Evolutionary conservation across 1,140 invertebrate genomes (phyloP).

Genomic region (Ceratosolen fusciceps): DNA sequence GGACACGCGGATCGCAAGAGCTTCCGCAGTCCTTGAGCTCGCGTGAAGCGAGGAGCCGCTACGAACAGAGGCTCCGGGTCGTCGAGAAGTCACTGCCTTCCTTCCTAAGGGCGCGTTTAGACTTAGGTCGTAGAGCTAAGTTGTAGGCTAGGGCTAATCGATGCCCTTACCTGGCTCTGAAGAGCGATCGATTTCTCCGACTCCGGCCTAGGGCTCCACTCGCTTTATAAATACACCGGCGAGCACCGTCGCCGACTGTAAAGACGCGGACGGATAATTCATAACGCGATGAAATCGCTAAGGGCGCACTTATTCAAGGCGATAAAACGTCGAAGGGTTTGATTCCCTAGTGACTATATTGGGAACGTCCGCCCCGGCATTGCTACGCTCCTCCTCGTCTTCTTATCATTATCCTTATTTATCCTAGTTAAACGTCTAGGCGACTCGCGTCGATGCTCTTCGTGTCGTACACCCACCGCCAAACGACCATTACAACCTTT

Average conservation of each 20-base stretch:
- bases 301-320: background rate
- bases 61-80: background rate
- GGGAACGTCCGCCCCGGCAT: too few species aligned
- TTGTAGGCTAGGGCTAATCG: constrained; percentile 38
- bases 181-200: constrained; percentile 32
- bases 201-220: constrained; percentile 11
- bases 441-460: too few species aligned
- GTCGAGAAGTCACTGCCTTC: background rate
- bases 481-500: too few species aligned
- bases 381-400: too few species aligned
- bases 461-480: too few species aligned
- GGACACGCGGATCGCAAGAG: too few species aligned
- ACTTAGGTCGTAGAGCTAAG: too few species aligned
- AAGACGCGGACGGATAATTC: constrained; percentile 35
- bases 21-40: too few species aligned
- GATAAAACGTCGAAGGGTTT: background rate
- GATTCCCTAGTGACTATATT: constrained; percentile 11
- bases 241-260: constrained; percentile 24
- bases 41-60: too few species aligned
- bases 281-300: constrained; percentile 5
- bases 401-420: too few species aligned
- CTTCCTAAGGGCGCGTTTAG: background rate
- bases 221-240: constrained; percentile 31
- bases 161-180: constrained; percentile 32
- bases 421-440: too few species aligned